phyloP scores from a whole-genome alignment of 2,113 vertebrate species.

The Panthera uncia region DNA sequence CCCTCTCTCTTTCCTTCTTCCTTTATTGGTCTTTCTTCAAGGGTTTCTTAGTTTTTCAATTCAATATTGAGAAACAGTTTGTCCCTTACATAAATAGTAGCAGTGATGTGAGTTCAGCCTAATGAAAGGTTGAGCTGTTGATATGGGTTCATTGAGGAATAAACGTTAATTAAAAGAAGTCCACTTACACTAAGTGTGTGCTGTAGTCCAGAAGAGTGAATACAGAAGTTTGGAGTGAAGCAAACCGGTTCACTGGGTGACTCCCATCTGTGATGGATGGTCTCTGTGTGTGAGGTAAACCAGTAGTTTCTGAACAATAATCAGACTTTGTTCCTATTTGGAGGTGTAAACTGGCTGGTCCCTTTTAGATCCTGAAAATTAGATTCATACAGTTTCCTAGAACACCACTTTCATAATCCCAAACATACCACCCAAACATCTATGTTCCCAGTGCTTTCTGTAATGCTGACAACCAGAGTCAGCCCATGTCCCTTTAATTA shows the following conservation, averaged over 20 bases:
- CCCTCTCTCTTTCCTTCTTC: neutral
- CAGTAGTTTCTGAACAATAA: neutral
- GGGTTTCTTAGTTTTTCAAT: neutral
- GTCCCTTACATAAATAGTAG: neutral
- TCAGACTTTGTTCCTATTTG: neutral
- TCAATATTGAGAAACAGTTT: neutral
- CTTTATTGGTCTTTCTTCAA: constrained; percentile 18
- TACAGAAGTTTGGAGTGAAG: neutral
- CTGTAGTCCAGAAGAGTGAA: neutral
- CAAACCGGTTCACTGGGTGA: too few species aligned
- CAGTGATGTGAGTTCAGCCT: neutral
- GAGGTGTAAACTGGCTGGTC: neutral
- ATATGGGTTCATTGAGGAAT: neutral
- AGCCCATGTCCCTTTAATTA: neutral
- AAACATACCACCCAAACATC: neutral
- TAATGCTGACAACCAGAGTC: neutral
- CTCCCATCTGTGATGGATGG: neutral
- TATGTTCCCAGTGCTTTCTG: neutral
- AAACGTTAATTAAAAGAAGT: neutral
- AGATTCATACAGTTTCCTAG: neutral
- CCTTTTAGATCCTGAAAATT: neutral
- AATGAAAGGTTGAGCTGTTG: neutral
- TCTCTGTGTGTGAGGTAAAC: neutral
- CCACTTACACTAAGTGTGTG: neutral
- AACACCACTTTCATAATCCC: constrained; percentile 20